These are phyloP conservation scores for Dendroctonus ponderosae DNA, from an alignment of 1,140 invertebrate genomes.

Conservation along the genomic window DNA sequence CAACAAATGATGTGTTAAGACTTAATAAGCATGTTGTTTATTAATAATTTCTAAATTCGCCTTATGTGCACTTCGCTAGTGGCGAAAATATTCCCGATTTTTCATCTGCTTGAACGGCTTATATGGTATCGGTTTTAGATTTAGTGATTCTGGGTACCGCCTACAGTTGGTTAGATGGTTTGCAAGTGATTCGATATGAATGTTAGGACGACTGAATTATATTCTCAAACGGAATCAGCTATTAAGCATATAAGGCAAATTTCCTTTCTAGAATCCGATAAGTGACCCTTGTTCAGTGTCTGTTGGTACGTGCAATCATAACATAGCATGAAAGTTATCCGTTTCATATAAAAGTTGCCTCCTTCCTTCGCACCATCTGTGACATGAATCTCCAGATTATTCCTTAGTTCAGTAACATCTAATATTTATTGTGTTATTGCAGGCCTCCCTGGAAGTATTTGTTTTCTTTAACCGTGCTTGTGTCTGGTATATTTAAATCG, in stretches of 20 bases:
- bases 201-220: no score
- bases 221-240: no score
- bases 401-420: conserved; percentile 10
- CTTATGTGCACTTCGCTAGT: conserved; percentile 3
- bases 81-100: conserved; percentile 13
- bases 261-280: no score
- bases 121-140: conserved; percentile 14
- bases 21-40: conserved; percentile 24
- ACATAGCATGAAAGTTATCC: no score
- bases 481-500: conserved; percentile 28
- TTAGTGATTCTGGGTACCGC: conserved; percentile 9
- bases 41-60: conserved; percentile 18
- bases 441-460: conserved; percentile 24
- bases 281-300: no score
- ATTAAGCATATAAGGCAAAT: no score
- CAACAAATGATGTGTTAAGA: conserved; percentile 21
- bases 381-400: conserved; percentile 11
- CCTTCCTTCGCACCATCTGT: neutral
- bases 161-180: neutral
- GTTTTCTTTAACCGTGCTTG: conserved; percentile 16
- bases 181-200: no score
- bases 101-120: conserved; percentile 5
- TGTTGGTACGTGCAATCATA: no score
- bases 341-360: no score
- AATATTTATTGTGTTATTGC: conserved; percentile 21